A percentile compares a stretch with the other conserved stretches of the same genome.
Evolutionary conservation across 1,140 invertebrate species (phyloP).

Genomic region (Drosophila willistoni): DNA sequence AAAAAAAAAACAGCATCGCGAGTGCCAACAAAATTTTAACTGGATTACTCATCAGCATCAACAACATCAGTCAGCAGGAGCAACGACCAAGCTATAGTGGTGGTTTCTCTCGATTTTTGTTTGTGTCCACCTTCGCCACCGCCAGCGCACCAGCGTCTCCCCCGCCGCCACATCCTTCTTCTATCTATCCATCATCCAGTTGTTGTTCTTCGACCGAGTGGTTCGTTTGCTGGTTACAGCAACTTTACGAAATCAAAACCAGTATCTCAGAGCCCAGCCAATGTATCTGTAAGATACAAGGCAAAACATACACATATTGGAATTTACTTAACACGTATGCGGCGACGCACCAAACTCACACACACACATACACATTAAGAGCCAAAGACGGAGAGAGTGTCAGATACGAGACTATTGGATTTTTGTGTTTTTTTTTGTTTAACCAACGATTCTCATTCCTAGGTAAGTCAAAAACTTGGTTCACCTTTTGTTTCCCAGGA

Average conservation of each 20-base stretch:
- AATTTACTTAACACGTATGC: conserved; percentile 77
- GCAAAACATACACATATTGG: conserved; percentile 65
- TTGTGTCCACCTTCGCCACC: conserved; percentile 4
- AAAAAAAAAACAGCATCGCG: conserved; percentile 6
- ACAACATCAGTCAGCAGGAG: conserved; percentile 26
- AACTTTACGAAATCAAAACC: conserved; percentile 74
- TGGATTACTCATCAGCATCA: conserved; percentile 53
- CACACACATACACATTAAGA: conserved; percentile 12
- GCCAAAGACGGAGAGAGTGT: conserved; percentile 1
- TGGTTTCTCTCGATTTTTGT: conserved; percentile 29
- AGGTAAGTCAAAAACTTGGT: conserved; percentile 49
- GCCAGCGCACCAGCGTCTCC: background rate
- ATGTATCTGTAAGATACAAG: conserved; percentile 77
- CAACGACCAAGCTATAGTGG: conserved; percentile 51
- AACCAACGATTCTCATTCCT: conserved; percentile 47
- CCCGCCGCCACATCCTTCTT: background rate
- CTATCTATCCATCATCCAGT: conserved; percentile 4
- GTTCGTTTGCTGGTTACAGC: conserved; percentile 31
- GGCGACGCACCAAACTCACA: conserved; percentile 49
- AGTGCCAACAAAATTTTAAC: conserved; percentile 28
- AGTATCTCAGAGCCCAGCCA: conserved; percentile 61
- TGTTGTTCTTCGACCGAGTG: conserved; percentile 3
- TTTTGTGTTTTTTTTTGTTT: conserved; percentile 22
- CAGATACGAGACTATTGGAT: conserved; percentile 58
- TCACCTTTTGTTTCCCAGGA: conserved; percentile 54